Conservation (phyloP, 2,113 vertebrate species). For the Pseudopipra pipra region DNA sequence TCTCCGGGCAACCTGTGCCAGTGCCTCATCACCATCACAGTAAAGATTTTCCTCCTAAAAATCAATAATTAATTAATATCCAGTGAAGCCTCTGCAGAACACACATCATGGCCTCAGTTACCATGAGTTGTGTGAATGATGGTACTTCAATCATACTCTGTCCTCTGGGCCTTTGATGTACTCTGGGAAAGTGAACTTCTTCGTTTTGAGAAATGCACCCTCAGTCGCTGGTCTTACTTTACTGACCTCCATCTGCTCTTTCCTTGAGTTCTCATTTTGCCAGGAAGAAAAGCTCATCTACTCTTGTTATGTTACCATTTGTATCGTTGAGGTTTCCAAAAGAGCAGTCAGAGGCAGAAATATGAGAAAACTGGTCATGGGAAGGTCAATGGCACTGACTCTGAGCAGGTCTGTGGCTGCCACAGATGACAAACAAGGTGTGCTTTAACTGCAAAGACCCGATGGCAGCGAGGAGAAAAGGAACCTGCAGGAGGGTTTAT, state of each 20-base stretch:
- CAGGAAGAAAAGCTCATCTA: background rate
- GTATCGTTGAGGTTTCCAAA: background rate
- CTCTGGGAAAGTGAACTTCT: background rate
- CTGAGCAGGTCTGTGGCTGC: background rate
- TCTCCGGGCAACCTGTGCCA: background rate
- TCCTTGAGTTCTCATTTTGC: background rate
- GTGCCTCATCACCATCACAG: background rate
- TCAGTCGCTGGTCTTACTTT: accelerated
- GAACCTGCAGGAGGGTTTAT: background rate
- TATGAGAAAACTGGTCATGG: background rate
- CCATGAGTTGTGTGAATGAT: background rate
- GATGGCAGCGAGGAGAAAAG: background rate
- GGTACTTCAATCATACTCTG: background rate
- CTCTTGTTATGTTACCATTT: background rate
- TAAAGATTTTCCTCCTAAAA: background rate
- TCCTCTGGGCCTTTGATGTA: background rate
- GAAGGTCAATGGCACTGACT: background rate
- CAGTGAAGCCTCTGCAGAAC: accelerated
- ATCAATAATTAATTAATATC: background rate
- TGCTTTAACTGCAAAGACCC: background rate
- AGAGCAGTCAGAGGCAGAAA: background rate
- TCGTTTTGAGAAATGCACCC: background rate
- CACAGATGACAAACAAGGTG: background rate
- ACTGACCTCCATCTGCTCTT: background rate
- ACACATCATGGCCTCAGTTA: background rate